Percentiles rank a stretch among this genome's conserved stretches.
These are phyloP conservation scores for Polymixis flavicincta DNA, from an alignment of 2,888 invertebrate genomes.

Conservation along the genomic window DNA sequence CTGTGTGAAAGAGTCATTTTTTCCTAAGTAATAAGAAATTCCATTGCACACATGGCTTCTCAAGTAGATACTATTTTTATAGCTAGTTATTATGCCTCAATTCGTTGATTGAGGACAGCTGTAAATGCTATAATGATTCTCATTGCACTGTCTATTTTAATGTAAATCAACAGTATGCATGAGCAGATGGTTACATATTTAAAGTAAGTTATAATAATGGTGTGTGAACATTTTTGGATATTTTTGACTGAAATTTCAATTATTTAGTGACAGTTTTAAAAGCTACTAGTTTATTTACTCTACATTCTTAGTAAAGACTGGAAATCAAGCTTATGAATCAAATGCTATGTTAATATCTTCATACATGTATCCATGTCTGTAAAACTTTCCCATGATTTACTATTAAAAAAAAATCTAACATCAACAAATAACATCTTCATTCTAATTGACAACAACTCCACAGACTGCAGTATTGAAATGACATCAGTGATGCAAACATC, in stretches of 20 bases:
- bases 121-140: not conserved
- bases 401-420: not conserved
- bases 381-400: not conserved
- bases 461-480: slow-evolving; percentile 14
- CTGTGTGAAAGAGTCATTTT: too few species aligned
- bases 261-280: not conserved
- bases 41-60: too few species aligned
- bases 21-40: too few species aligned
- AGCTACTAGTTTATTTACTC: not conserved
- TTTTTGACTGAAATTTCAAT: not conserved
- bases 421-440: slow-evolving; percentile 9
- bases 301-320: not conserved
- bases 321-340: not conserved
- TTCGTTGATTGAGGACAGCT: not conserved
- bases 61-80: too few species aligned
- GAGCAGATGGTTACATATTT: not conserved
- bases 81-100: not conserved
- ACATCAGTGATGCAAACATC: slow-evolving; percentile 38
- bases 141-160: not conserved
- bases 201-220: not conserved
- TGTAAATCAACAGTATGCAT: not conserved
- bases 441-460: slow-evolving; percentile 3
- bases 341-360: not conserved
- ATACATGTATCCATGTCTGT: not conserved
- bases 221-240: not conserved